Conservation (phyloP, 2,888 invertebrate genomes). For the Meta bourneti region DNA sequence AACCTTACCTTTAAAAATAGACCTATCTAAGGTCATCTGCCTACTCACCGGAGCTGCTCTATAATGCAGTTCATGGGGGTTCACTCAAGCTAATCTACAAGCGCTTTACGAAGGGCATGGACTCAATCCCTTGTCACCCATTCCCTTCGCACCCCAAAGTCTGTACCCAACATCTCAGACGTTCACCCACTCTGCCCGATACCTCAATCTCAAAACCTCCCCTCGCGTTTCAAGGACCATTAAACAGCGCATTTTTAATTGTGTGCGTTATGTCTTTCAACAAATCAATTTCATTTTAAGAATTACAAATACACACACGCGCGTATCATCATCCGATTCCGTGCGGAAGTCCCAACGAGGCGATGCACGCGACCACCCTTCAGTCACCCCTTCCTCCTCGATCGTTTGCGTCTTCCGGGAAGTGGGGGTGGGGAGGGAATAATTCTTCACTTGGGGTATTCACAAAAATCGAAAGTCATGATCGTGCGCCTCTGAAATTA, state of each 20-base stretch:
- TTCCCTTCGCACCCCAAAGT: neutral
- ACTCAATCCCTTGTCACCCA: neutral
- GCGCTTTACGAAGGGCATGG: no score
- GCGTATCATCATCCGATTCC: neutral
- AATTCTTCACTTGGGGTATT: constrained; percentile 1
- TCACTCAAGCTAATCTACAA: no score
- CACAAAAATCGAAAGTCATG: constrained; percentile 50
- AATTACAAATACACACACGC: neutral
- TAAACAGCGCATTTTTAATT: neutral
- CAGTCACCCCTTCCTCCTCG: neutral
- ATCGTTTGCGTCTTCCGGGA: neutral
- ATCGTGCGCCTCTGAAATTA: constrained; percentile 48
- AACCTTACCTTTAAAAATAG: no score
- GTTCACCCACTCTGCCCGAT: neutral
- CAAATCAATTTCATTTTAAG: neutral
- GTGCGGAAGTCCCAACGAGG: neutral
- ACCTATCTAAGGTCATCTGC: no score
- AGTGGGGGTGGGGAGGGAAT: neutral
- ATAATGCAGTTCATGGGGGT: no score
- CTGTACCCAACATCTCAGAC: neutral
- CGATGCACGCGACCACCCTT: neutral
- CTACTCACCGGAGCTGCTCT: no score
- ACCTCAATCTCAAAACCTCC: neutral
- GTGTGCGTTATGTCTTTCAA: neutral
- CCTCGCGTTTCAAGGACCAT: neutral